Conservation (phyloP, 2,113 vertebrate species). For the Petrocephalus zakoni region DNA sequence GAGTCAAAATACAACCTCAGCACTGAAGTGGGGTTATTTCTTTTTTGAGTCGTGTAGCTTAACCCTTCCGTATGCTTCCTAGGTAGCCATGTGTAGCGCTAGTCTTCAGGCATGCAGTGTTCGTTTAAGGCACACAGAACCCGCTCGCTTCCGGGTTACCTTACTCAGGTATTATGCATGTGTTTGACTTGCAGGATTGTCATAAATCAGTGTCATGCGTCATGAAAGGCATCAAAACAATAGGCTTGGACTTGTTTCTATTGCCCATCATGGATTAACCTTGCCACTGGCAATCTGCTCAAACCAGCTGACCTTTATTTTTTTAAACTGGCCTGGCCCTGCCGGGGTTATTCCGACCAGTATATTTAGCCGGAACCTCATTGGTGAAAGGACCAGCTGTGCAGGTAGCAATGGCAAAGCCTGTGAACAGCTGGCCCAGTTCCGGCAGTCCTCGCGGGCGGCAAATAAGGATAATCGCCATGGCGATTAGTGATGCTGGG, state of each 20-base stretch:
- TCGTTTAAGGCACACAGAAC: not conserved
- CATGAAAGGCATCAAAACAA: not conserved
- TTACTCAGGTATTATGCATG: not conserved
- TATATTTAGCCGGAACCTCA: not conserved
- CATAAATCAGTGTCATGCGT: not conserved
- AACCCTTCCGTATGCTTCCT: not conserved
- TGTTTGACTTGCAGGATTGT: not conserved
- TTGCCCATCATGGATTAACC: not conserved
- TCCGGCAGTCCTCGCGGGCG: not conserved
- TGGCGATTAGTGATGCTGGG: not conserved
- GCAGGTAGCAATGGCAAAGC: not conserved
- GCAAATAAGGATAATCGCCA: not conserved
- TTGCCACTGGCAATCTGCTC: not conserved
- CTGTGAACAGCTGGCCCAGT: not conserved
- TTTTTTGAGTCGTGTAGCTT: not conserved
- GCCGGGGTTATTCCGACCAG: not conserved
- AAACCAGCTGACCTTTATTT: not conserved
- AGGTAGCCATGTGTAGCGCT: not conserved
- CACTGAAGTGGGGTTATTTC: not conserved
- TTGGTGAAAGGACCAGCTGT: not conserved
- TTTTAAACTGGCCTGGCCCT: not conserved
- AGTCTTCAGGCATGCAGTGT: not conserved
- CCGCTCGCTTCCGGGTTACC: not conserved
- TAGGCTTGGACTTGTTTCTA: not conserved
- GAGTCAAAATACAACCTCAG: constrained; percentile 59